Conservation (phyloP, 2,113 vertebrate genomes). For the Cathartes aura region DNA sequence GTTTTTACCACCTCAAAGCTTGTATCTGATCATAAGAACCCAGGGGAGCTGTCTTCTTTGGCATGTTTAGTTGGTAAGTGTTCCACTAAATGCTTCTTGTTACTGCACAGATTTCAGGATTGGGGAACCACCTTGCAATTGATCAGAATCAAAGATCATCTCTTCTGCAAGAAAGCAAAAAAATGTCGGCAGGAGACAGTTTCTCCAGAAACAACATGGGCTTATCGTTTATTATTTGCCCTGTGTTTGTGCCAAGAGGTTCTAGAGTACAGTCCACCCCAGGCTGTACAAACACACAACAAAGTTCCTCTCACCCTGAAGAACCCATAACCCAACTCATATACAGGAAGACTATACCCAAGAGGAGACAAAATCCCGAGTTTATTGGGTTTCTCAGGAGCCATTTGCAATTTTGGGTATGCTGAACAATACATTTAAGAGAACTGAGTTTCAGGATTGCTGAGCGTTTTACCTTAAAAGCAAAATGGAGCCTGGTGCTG, state of each 20-base stretch:
- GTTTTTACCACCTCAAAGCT: background rate
- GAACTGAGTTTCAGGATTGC: background rate
- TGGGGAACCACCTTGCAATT: background rate
- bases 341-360: background rate
- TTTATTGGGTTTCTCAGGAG: background rate
- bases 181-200: background rate
- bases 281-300: background rate
- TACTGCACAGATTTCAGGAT: background rate
- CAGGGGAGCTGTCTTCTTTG: background rate
- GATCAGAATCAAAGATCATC: background rate
- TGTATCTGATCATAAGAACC: background rate
- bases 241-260: background rate
- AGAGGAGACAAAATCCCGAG: background rate
- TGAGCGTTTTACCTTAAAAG: background rate
- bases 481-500: background rate
- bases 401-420: background rate
- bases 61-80: rapidly evolving
- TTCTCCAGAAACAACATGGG: background rate
- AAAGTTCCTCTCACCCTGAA: background rate
- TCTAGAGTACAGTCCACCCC: background rate
- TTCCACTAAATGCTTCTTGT: background rate
- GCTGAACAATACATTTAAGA: background rate
- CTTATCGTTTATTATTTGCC: background rate
- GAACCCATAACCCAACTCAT: background rate
- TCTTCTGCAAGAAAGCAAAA: background rate